A percentile compares a stretch with the other conserved stretches of the same genome.
These are phyloP conservation scores for Campaea margaritaria DNA, from an alignment of 2,888 invertebrate species.

Conservation along the genomic window DNA sequence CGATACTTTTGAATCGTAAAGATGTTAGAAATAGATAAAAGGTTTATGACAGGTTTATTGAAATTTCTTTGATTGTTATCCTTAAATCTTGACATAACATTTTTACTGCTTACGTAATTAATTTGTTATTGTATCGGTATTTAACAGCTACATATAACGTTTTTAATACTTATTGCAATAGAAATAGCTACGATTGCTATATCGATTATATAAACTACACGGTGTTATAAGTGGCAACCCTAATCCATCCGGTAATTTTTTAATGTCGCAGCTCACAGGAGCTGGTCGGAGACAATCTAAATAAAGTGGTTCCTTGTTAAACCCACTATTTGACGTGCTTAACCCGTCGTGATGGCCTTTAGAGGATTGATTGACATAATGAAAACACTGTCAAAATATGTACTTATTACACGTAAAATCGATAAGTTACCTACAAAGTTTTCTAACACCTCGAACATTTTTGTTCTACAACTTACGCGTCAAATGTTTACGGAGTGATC, in stretches of 20 bases:
- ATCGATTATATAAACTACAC: slow-evolving; percentile 25
- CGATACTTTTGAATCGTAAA: slow-evolving; percentile 51
- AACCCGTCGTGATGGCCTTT: slow-evolving; percentile 55
- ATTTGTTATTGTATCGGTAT: too few relatives aligned
- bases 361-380: slow-evolving; percentile 52
- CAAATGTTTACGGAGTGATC: too few relatives aligned
- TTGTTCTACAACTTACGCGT: too few relatives aligned
- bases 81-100: slow-evolving; percentile 2
- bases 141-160: too few relatives aligned
- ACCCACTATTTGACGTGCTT: slow-evolving; percentile 62
- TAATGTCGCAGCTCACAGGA: slow-evolving; percentile 27
- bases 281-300: slow-evolving; percentile 59
- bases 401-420: not conserved
- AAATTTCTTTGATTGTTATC: slow-evolving; percentile 29
- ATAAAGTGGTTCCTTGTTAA: slow-evolving; percentile 70
- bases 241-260: slow-evolving; percentile 48
- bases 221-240: slow-evolving; percentile 40
- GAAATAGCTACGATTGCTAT: not conserved
- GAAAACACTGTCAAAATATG: not conserved
- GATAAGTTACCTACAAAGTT: too few relatives aligned
- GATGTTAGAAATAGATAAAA: slow-evolving; percentile 36
- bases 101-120: not conserved
- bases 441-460: too few relatives aligned
- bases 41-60: slow-evolving; percentile 24
- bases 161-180: too few relatives aligned